phyloP scores from a whole-genome alignment of 1,140 invertebrate genomes.

The Aporrectodea caliginosa region DNA sequence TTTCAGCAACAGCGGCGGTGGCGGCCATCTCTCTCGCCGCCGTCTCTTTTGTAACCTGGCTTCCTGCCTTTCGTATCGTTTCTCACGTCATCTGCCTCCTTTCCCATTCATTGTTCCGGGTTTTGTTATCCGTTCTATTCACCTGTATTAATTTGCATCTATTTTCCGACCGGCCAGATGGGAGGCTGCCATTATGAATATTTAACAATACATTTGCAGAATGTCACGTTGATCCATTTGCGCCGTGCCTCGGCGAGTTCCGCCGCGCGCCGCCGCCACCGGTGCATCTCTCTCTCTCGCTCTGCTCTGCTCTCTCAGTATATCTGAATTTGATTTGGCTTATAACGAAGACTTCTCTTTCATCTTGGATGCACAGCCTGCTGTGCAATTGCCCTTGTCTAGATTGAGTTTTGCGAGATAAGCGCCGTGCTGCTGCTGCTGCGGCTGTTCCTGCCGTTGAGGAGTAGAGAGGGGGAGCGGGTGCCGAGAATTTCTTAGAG shows the following conservation, averaged over 20 bases:
- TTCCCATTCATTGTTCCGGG: too few species aligned
- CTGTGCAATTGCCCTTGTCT: not conserved
- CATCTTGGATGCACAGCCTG: not conserved
- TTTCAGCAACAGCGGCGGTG: too few species aligned
- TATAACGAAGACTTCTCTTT: not conserved
- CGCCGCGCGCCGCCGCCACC: too few species aligned
- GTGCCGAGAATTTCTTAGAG: too few species aligned
- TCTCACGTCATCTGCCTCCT: not conserved
- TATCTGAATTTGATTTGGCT: not conserved
- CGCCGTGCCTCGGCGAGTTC: too few species aligned
- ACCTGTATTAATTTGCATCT: not conserved
- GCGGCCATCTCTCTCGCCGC: too few species aligned
- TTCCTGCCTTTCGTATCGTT: not conserved
- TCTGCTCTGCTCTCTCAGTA: too few species aligned
- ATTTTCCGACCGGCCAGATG: not conserved
- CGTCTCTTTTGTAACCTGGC: not conserved
- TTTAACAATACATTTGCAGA: not conserved
- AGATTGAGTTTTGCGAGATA: not conserved
- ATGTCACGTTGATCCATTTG: too few species aligned
- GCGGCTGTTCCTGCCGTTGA: too few species aligned
- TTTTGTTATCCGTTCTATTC: not conserved
- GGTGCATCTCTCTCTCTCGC: too few species aligned
- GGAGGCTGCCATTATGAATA: not conserved
- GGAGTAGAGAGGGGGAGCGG: too few species aligned
- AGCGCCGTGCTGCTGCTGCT: too few species aligned